Base-by-base conservation (phyloP, 2,797 vertebrate genomes). In the Lemur catta region DNA sequence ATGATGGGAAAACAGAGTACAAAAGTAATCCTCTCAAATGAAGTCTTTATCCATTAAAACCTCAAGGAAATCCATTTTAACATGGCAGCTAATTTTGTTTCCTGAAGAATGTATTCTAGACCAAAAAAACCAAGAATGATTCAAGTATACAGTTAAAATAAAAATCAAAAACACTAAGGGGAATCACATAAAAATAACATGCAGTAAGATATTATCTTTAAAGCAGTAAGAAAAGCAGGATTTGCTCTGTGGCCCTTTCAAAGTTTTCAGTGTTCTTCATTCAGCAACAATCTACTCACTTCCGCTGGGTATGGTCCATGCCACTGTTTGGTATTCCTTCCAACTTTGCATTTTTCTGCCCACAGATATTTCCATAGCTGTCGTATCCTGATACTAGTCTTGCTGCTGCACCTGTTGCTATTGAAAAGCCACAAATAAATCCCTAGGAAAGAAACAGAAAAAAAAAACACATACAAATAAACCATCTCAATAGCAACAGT, bases 281-380 rank as follows among this genome's bases (percentile, higher is more conserved):
- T 94, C n/a, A 93, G 80, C 78, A 96, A 96, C 41, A 14, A 84
- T 65, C 97, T 98, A 99, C 98, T 98, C 89, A 99, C 99, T 99
- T 99, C 97, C 99, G 99, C 92, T 99, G 98, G 5, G 98, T 99
- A 97, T 99, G 99, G 98, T 99, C 99, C 69, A 99, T 98, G 78
- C 99, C 99, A 95, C 99, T 99, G 97, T 99, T 99, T 94, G 97
- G 95, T 97, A 99, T 98, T 91, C 98, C 99, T 90, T 99, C 99
- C 67, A 99, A 98, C 93, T 98, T 98, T 89, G 99, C 98, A 93
- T 99, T 99, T 98, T 98, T 99, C 94, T 99, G 99, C 89, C 99
- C 99, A 94, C 99, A 99, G 74, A 99, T 99, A 99, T 99, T 99
- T 97, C 99, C 99, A 2, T 99, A 99, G 98, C 99, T 99, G 99